Conservation (phyloP, 2,113 vertebrate genomes). For the Takifugu flavidus region DNA sequence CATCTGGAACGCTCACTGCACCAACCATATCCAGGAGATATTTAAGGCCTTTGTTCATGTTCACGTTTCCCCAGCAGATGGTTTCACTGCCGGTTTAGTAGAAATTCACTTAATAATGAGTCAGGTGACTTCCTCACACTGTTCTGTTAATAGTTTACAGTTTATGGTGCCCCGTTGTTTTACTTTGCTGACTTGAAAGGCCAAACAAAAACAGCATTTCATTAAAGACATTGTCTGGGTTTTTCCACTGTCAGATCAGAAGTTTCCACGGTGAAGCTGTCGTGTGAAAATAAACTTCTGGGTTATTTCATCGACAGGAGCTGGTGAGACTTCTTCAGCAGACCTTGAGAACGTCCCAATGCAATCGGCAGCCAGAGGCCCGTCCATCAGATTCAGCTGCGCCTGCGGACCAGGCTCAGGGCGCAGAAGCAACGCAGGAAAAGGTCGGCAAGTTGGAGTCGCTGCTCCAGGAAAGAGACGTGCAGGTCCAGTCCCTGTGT, state of each 20-base stretch:
- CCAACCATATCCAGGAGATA: too few relatives aligned
- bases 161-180: too few relatives aligned
- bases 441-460: slow-evolving; percentile 18
- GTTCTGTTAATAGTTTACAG: too few relatives aligned
- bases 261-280: not conserved
- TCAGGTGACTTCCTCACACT: too few relatives aligned
- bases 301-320: slow-evolving; percentile 73
- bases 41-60: too few relatives aligned
- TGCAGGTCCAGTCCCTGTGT: slow-evolving; percentile 84
- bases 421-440: slow-evolving; percentile 60
- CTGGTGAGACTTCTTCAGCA: slow-evolving; percentile 94
- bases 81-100: too few relatives aligned
- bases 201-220: too few relatives aligned
- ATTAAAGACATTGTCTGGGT: not conserved
- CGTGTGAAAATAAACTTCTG: slow-evolving; percentile 1
- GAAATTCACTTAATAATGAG: too few relatives aligned
- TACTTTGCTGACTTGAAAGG: too few relatives aligned
- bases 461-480: slow-evolving; percentile 81
- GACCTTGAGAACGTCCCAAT: slow-evolving; percentile 88
- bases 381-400: slow-evolving; percentile 53
- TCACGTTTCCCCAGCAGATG: too few relatives aligned
- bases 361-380: slow-evolving; percentile 69
- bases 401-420: slow-evolving; percentile 29
- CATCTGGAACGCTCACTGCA: too few relatives aligned
- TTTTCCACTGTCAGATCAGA: not conserved